These are phyloP conservation scores for Xiphydria camelus DNA, from an alignment of 2,888 invertebrate species.

Conservation along the genomic window DNA sequence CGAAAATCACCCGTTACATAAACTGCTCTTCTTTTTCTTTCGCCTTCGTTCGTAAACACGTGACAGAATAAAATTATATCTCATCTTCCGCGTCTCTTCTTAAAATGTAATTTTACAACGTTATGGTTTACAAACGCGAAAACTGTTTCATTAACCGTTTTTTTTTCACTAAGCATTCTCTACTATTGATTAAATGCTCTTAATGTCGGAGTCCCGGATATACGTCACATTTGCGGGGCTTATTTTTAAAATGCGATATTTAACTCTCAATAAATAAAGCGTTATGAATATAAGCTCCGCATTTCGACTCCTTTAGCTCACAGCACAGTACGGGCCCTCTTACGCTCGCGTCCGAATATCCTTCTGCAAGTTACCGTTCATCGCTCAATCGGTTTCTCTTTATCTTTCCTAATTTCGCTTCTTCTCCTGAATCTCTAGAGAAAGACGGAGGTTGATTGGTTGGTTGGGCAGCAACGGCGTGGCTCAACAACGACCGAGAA, in stretches of 20 bases:
- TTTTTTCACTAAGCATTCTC: conserved; percentile 43
- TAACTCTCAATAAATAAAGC: too few relatives aligned
- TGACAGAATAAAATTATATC: conserved; percentile 45
- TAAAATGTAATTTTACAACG: conserved; percentile 39
- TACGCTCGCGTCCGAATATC: too few relatives aligned
- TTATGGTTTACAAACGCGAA: conserved; percentile 40
- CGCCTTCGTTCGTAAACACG: too few relatives aligned
- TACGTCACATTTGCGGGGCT: conserved; percentile 4
- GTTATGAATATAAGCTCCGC: too few relatives aligned
- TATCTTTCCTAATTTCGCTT: conserved; percentile 6
- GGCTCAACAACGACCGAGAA: conserved; percentile 53
- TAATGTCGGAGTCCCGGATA: conserved; percentile 39
- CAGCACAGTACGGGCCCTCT: too few relatives aligned
- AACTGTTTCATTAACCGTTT: conserved; percentile 23
- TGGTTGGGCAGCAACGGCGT: conserved; percentile 17
- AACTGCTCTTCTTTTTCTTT: too few relatives aligned
- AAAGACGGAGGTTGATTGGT: conserved; percentile 12
- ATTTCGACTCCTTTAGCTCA: too few relatives aligned
- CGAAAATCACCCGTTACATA: too few relatives aligned
- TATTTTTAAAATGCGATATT: conserved; percentile 9
- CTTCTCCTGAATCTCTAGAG: conserved; percentile 12
- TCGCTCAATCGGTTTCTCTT: not conserved
- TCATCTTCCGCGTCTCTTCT: conserved; percentile 23
- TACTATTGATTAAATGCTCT: conserved; percentile 55
- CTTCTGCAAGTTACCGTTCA: too few relatives aligned